phyloP scores from a whole-genome alignment of 2,113 vertebrate species.

The Hemicordylus capensis region DNA sequence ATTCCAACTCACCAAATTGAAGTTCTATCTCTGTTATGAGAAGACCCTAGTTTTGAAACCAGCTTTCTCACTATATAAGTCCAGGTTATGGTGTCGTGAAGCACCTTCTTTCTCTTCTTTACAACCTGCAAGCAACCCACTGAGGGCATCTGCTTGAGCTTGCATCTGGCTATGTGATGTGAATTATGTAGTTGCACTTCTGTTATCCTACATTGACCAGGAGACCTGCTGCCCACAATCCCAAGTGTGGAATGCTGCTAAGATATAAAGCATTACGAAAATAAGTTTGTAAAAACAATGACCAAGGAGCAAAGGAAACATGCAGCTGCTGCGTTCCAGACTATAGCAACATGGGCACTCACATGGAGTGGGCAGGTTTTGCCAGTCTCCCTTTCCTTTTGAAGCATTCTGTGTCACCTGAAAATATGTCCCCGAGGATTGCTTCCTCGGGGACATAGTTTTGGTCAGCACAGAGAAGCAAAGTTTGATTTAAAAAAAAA shows the following conservation, averaged over 20 bases:
- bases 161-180: not conserved
- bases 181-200: not conserved
- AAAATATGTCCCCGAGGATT: no score
- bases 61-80: not conserved
- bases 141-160: not conserved
- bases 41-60: not conserved
- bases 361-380: no score
- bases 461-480: no score
- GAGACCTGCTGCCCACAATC: not conserved
- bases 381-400: no score
- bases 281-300: not conserved
- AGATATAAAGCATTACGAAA: not conserved
- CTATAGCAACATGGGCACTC: no score
- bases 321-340: no score
- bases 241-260: not conserved
- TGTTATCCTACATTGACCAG: not conserved
- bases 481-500: no score
- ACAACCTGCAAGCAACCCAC: not conserved
- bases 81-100: not conserved
- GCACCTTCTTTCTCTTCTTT: not conserved
- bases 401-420: no score
- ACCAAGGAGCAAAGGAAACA: no score
- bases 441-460: no score
- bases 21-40: not conserved
- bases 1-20: no score